These are phyloP conservation scores for Pygmarrhopalites habei DNA, from an alignment of 1,140 invertebrate genomes.

Conservation along the genomic window DNA sequence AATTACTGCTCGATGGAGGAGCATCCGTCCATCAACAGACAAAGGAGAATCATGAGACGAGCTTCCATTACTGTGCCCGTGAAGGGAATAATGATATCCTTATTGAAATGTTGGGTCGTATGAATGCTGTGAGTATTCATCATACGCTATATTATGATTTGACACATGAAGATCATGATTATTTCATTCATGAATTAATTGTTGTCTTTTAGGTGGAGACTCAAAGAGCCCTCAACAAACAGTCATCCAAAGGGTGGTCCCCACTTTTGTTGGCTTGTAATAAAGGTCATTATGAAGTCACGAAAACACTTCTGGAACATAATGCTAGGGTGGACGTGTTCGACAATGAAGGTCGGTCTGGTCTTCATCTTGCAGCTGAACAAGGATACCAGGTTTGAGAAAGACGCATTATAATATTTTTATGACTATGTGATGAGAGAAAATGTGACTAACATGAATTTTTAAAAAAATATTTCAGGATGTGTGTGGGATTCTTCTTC, in stretches of 20 bases:
- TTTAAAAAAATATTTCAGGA: conserved; percentile 17
- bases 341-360: conserved; percentile 89
- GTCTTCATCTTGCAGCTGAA: conserved; percentile 58
- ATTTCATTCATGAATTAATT: too few species aligned
- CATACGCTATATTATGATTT: too few species aligned
- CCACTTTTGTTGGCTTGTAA: conserved; percentile 87
- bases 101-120: conserved; percentile 82
- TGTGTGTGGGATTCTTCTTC: conserved; percentile 79
- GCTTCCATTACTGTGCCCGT: conserved; percentile 88
- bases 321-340: conserved; percentile 98
- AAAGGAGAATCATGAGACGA: conserved; percentile 75
- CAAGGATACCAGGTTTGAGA: conserved; percentile 29
- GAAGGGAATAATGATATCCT: conserved; percentile 93
- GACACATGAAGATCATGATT: too few species aligned
- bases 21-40: conserved; percentile 80
- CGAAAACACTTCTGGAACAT: conserved; percentile 76
- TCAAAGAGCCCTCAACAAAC: conserved; percentile 87
- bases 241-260: conserved; percentile 87
- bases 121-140: too few species aligned
- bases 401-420: neutral
- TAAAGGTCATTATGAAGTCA: conserved; percentile 64
- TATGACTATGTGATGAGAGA: too few species aligned
- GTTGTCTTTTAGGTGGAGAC: too few species aligned
- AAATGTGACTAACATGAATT: too few species aligned
- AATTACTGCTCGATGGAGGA: conserved; percentile 76